These are phyloP conservation scores for Dasyornis broadbenti DNA, from an alignment of 2,113 vertebrate species.

Conservation along the genomic window DNA sequence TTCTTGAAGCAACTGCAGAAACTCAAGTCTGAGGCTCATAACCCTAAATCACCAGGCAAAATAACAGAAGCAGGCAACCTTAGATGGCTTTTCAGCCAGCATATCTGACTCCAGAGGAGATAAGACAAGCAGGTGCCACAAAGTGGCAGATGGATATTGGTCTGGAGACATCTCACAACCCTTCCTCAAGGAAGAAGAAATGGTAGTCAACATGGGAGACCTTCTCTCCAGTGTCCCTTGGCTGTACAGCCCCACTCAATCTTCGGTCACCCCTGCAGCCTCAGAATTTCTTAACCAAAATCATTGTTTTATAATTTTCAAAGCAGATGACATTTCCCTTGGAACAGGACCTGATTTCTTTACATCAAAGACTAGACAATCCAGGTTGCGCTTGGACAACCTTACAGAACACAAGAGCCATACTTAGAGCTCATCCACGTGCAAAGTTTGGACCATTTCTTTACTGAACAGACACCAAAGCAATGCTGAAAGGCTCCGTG, in stretches of 20 bases:
- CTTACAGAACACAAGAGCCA: background rate
- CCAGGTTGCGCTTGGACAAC: background rate
- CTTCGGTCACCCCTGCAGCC: background rate
- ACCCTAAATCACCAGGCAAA: background rate
- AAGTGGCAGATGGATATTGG: background rate
- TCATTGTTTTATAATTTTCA: background rate
- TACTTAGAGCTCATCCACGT: background rate
- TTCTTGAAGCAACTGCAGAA: background rate
- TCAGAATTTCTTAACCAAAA: background rate
- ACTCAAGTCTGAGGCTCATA: background rate
- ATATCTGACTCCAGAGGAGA: background rate
- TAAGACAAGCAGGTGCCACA: background rate
- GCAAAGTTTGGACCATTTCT: background rate
- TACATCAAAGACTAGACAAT: background rate
- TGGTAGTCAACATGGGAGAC: fast-evolving
- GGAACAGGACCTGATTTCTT: background rate
- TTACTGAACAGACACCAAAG: background rate
- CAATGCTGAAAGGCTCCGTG: background rate
- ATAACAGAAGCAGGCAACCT: background rate
- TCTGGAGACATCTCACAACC: background rate
- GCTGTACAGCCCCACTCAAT: background rate
- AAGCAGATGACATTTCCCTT: background rate
- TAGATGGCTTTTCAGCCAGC: background rate
- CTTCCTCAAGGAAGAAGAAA: background rate
- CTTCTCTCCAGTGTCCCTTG: fast-evolving